These are phyloP conservation scores for Eristalinus aeneus DNA, from an alignment of 2,888 invertebrate species.

Conservation along the genomic window DNA sequence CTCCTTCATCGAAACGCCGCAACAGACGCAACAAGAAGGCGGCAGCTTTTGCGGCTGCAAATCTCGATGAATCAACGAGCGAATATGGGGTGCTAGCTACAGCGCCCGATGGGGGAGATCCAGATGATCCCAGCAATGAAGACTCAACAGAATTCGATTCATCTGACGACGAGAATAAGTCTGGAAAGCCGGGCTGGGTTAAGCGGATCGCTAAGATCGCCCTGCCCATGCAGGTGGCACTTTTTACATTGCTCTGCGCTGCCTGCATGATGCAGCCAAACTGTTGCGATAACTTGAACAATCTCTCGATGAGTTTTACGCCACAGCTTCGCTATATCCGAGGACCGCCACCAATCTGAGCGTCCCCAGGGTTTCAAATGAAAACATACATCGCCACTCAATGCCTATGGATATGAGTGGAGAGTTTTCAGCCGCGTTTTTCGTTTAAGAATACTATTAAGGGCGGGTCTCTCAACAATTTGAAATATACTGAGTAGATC, in stretches of 20 bases:
- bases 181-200: conserved; percentile 81
- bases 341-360: conserved; percentile 89
- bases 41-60: conserved; percentile 48
- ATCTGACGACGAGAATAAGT: conserved; percentile 72
- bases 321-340: conserved; percentile 89
- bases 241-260: conserved; percentile 86
- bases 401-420: conserved; percentile 35
- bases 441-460: conserved; percentile 71
- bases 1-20: conserved; percentile 44
- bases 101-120: conserved; percentile 59
- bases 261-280: conserved; percentile 87
- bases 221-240: conserved; percentile 86
- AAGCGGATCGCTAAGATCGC: conserved; percentile 87
- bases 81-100: conserved; percentile 41
- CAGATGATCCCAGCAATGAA: conserved; percentile 70
- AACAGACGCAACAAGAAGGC: conserved; percentile 60
- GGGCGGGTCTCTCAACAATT: conserved; percentile 58
- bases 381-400: conserved; percentile 52
- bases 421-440: conserved; percentile 67
- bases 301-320: conserved; percentile 86
- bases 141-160: conserved; percentile 73
- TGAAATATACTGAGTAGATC: conserved; percentile 57
- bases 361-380: conserved; percentile 48
- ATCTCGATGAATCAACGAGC: conserved; percentile 33
- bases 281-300: conserved; percentile 89